phyloP scores from a whole-genome alignment of 2,888 invertebrate species.

The Antitype chi region DNA sequence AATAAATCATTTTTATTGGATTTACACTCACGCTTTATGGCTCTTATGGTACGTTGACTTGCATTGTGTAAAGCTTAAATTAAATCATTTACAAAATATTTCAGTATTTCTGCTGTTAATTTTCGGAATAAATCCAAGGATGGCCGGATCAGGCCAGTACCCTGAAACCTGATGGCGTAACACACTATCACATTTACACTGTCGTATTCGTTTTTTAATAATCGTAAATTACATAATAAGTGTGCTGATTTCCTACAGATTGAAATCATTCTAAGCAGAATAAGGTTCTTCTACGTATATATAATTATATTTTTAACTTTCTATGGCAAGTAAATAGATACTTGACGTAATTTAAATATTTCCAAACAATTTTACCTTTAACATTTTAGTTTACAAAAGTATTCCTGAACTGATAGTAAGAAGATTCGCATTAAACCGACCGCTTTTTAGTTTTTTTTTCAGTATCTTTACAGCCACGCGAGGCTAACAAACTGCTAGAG shows the following conservation, averaged over 20 bases:
- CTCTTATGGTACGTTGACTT: slow-evolving; percentile 27
- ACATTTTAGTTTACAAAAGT: slow-evolving; percentile 2
- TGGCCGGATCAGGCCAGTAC: too few species aligned
- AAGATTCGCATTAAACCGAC: slow-evolving; percentile 19
- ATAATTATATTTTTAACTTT: neutral
- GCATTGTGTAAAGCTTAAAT: slow-evolving; percentile 41
- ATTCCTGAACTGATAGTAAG: slow-evolving; percentile 15
- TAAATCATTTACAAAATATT: slow-evolving; percentile 30
- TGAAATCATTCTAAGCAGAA: neutral
- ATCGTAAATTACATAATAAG: too few species aligned
- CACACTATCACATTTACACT: too few species aligned
- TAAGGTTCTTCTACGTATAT: too few species aligned
- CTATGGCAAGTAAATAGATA: neutral
- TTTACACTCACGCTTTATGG: slow-evolving; percentile 42
- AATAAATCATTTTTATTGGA: slow-evolving; percentile 56
- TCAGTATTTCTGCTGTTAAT: slow-evolving; percentile 6
- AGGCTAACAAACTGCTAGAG: slow-evolving; percentile 55
- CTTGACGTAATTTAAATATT: neutral
- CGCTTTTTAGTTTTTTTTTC: slow-evolving; percentile 26
- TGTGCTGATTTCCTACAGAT: neutral
- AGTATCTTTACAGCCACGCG: slow-evolving; percentile 43
- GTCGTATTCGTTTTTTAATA: too few species aligned
- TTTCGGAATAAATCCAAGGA: neutral
- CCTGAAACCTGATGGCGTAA: too few species aligned
- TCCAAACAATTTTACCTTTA: neutral